Evolutionary conservation across 2,888 invertebrate genomes (phyloP).

Genomic region (Megastigmus dorsalis): DNA sequence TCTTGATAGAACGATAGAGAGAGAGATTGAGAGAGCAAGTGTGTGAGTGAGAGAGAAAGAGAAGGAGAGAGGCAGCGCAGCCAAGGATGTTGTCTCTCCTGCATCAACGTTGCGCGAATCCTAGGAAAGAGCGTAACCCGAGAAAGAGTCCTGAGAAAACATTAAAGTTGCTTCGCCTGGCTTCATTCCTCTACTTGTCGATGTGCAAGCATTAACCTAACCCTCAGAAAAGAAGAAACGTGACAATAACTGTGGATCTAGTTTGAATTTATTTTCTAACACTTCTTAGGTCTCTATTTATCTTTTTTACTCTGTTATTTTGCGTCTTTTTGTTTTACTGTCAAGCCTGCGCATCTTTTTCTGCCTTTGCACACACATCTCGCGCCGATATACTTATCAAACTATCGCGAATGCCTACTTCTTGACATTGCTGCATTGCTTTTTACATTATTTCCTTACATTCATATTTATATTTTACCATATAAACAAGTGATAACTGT

Average conservation of each 20-base stretch:
- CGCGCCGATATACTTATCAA: neutral
- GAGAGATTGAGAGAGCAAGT: constrained; percentile 26
- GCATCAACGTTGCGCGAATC: constrained; percentile 5
- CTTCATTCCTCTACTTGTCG: constrained; percentile 47
- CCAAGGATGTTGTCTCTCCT: constrained; percentile 9
- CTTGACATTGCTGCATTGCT: constrained; percentile 35
- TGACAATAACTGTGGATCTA: constrained; percentile 47
- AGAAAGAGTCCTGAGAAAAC: constrained; percentile 3
- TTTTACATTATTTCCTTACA: neutral
- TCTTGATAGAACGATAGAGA: constrained; percentile 45
- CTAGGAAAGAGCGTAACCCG: constrained; percentile 16
- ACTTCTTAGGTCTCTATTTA: constrained; percentile 23
- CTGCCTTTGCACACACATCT: constrained; percentile 13
- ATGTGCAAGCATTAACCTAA: constrained; percentile 45
- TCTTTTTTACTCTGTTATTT: constrained; percentile 1
- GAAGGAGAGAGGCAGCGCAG: neutral
- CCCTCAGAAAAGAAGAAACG: constrained; percentile 33
- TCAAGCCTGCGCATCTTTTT: constrained; percentile 22
- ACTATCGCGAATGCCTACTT: constrained; percentile 23
- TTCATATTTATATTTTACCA: neutral
- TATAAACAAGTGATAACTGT: neutral
- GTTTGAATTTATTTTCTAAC: constrained; percentile 34
- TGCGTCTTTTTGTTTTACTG: neutral
- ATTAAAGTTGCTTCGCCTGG: constrained; percentile 55
- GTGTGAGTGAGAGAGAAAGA: neutral